Percentiles rank a stretch among this genome's conserved stretches.
Conservation (phyloP, 2,797 vertebrate species). For the Helicolenus hilgendorfi region DNA sequence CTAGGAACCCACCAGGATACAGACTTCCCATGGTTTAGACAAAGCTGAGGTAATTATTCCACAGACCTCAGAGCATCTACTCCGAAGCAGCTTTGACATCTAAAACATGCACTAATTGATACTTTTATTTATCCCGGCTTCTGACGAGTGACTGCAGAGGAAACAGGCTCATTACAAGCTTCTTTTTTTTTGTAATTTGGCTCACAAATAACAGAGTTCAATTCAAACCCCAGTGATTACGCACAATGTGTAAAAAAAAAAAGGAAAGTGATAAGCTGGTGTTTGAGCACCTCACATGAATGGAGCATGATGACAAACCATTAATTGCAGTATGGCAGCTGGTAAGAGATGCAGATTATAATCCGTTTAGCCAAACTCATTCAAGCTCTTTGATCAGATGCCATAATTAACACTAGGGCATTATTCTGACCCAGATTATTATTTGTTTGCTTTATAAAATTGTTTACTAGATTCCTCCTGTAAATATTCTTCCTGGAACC, state of each 20-base stretch:
- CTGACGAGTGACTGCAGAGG: slow-evolving; percentile 50
- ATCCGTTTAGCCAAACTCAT: slow-evolving; percentile 80
- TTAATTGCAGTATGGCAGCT: slow-evolving; percentile 82
- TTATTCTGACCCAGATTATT: slow-evolving; percentile 76
- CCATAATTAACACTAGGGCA: slow-evolving; percentile 75
- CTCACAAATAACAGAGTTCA: slow-evolving; percentile 47
- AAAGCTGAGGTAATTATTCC: slow-evolving; percentile 74
- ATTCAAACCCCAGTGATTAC: slow-evolving; percentile 57
- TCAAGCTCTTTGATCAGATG: slow-evolving; percentile 83
- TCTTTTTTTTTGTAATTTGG: slow-evolving; percentile 28
- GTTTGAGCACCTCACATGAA: slow-evolving; percentile 79
- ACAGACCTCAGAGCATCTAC: slow-evolving; percentile 40
- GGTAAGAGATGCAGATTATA: slow-evolving; percentile 82
- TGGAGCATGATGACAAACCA: slow-evolving; percentile 78
- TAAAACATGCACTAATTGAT: slow-evolving; percentile 67
- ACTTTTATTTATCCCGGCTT: slow-evolving; percentile 60
- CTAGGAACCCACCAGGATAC: slow-evolving; percentile 35
- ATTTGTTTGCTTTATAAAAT: slow-evolving; percentile 69
- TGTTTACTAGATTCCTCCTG: slow-evolving; percentile 63
- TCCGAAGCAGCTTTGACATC: slow-evolving; percentile 58
- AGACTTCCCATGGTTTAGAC: slow-evolving; percentile 47
- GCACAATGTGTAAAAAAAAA: slow-evolving; percentile 38
- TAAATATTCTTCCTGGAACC: slow-evolving; percentile 68
- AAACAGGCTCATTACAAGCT: slow-evolving; percentile 37
- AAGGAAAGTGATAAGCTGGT: slow-evolving; percentile 47